phyloP scores from a whole-genome alignment of 2,113 vertebrate species.

The Dryoscopus gambensis region DNA sequence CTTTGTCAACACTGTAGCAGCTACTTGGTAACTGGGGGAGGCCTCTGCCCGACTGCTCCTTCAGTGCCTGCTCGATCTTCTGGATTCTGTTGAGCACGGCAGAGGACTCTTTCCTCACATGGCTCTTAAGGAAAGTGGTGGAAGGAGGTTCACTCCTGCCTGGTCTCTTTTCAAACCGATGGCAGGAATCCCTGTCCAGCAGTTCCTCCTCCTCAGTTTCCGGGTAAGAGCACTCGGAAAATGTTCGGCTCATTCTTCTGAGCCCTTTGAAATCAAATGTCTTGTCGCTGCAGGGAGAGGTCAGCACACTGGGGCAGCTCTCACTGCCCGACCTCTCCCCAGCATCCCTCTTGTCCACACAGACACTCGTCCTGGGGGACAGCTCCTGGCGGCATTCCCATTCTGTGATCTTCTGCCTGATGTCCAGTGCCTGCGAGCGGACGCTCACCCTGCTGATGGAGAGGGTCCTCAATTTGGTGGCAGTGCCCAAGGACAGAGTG shows the following conservation, averaged over 20 bases:
- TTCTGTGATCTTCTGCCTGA: conserved; percentile 95
- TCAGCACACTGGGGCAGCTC: conserved; percentile 86
- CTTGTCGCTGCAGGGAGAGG: conserved; percentile 92
- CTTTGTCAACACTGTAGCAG: conserved; percentile 89
- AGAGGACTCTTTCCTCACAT: conserved; percentile 85
- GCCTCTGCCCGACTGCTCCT: conserved; percentile 86
- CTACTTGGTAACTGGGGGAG: conserved; percentile 93
- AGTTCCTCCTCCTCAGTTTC: conserved; percentile 92
- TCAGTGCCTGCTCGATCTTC: conserved; percentile 94
- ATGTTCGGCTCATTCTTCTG: conserved; percentile 94
- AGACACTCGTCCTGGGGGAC: conserved; percentile 83
- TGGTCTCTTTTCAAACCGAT: conserved; percentile 83
- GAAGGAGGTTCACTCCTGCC: conserved; percentile 76
- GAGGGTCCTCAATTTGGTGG: conserved; percentile 72
- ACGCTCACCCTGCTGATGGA: conserved; percentile 75
- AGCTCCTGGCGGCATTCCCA: conserved; percentile 89
- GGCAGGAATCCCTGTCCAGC: conserved; percentile 80
- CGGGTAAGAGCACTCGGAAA: conserved; percentile 93
- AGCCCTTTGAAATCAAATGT: conserved; percentile 91
- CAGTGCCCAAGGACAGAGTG: conserved; percentile 79
- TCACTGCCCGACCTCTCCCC: conserved; percentile 84
- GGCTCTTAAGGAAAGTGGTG: conserved; percentile 78
- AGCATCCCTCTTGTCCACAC: conserved; percentile 83
- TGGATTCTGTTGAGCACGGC: conserved; percentile 96
- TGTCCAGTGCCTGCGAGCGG: conserved; percentile 78